These are phyloP conservation scores for Lasiurus borealis DNA, from an alignment of 2,113 vertebrate genomes.

Conservation along the genomic window DNA sequence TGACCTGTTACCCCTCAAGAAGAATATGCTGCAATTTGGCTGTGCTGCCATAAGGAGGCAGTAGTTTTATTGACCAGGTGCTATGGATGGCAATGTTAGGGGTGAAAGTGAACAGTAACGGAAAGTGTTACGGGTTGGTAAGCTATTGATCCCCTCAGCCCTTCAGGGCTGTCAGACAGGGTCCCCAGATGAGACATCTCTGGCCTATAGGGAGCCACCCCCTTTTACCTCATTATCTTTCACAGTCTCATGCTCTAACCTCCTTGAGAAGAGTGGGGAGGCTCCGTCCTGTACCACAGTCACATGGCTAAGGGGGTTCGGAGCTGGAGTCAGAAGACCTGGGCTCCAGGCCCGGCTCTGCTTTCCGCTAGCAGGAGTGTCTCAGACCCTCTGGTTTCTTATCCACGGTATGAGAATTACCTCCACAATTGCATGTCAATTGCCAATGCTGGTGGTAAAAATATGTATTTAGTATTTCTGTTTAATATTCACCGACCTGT, in stretches of 20 bases:
- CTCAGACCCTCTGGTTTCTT: not conserved
- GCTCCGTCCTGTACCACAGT: not conserved
- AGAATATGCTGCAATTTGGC: slow-evolving; percentile 66
- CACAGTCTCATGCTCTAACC: not conserved
- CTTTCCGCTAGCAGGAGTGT: not conserved
- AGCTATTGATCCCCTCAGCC: not conserved
- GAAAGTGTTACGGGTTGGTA: not conserved
- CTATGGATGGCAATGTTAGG: not conserved
- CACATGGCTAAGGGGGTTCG: not conserved
- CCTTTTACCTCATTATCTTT: not conserved
- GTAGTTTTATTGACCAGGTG: not conserved
- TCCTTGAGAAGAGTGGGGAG: not conserved
- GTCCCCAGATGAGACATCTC: not conserved
- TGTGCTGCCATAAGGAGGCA: slow-evolving; percentile 35
- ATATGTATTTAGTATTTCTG: not conserved
- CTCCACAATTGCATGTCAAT: not conserved
- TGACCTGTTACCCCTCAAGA: not conserved
- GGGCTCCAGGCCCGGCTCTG: not conserved
- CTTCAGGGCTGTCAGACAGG: not conserved
- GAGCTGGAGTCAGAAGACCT: not conserved
- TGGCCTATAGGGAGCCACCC: not conserved
- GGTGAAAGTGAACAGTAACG: not conserved
- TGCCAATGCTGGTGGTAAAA: not conserved
- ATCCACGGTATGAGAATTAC: not conserved
- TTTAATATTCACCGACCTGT: not conserved